Base-by-base conservation (phyloP, 2,888 invertebrate genomes). In the Dendrolimus pini region DNA sequence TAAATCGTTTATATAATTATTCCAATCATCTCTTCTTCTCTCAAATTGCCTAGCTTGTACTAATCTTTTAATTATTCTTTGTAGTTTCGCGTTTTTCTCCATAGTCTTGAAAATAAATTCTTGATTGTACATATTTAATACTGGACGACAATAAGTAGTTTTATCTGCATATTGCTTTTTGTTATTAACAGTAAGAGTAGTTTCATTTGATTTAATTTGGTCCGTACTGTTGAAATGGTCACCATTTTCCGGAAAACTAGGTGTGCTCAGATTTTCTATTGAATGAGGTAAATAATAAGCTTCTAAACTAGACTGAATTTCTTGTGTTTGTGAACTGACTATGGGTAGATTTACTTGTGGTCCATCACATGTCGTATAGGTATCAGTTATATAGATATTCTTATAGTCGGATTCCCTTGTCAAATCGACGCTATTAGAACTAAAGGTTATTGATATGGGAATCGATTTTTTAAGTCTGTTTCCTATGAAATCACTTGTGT, bases 1-100 rank as follows among this genome's bases (percentile, higher is more conserved):
- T 52, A 85, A 67, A 52, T 77, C 69, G 54, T 82, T 81, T n/a
- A 89, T 81, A 55, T 80, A 85, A 58, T 80, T 83, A 61, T 83
- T 81, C 82, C 83, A 85, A 1, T 70, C 64, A 59, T 80, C 76
- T 54, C 66, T 71, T 56, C 80, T 70, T 64, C 79, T 83, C 59
- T 84, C 81, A 59, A 60, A 77, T 61, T 79, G 73, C 62, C 83
- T 71, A 2, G 68, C 71, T 53, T 69, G 57, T 9, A 75, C 66
- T 53, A 88, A 59, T 59, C 75, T 78, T 55, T 67, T 74, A 0
- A 86, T 70, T 14, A 85, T 60, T 18, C 58, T 62, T 55, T 81
- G 76, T 18, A 88, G 63, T 62, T 66, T 82, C 2, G 61, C 70
- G 55, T 85, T 82, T 67, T 65, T 78, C 66, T 80, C 73, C 55